phyloP scores from a whole-genome alignment of 1,140 invertebrate species.

The Panulirus ornatus region DNA sequence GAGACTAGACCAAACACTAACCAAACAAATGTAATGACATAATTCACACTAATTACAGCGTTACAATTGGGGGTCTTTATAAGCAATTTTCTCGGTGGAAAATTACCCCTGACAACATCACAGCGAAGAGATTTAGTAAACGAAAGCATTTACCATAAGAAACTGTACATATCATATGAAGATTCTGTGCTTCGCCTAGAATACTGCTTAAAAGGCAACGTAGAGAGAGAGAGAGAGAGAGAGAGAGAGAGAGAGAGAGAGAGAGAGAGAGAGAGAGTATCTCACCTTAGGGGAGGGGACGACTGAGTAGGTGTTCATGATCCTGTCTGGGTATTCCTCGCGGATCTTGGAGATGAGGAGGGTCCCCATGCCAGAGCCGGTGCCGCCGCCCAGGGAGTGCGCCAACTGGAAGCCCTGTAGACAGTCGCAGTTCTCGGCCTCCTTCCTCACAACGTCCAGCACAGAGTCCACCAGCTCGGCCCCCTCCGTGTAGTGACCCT shows the following conservation, averaged over 20 bases:
- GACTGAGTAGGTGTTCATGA: slow-evolving; percentile 52
- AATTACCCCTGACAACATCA: too few species aligned
- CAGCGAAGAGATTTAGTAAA: too few species aligned
- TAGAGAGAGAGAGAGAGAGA: neutral
- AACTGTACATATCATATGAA: too few species aligned
- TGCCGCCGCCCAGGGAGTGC: slow-evolving; percentile 35
- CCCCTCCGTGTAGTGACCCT: slow-evolving; percentile 56
- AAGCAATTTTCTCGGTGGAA: too few species aligned
- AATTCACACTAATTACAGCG: too few species aligned
- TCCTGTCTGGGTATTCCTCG: slow-evolving; percentile 56
- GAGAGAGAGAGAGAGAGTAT: too few species aligned
- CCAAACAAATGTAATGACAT: too few species aligned
- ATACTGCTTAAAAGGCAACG: too few species aligned
- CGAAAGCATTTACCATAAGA: too few species aligned
- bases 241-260: neutral
- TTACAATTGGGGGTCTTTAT: too few species aligned
- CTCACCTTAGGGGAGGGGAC: slow-evolving; percentile 34
- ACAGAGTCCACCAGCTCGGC: slow-evolving; percentile 52
- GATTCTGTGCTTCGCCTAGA: too few species aligned
- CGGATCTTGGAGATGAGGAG: slow-evolving; percentile 55
- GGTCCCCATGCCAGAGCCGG: slow-evolving; percentile 33
- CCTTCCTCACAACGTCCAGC: slow-evolving; percentile 52
- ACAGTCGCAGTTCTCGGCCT: slow-evolving; percentile 55
- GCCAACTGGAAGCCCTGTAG: slow-evolving; percentile 49
- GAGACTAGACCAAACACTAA: too few species aligned